phyloP scores from a whole-genome alignment of 2,888 invertebrate genomes.

The Caenorhabditis japonica region DNA sequence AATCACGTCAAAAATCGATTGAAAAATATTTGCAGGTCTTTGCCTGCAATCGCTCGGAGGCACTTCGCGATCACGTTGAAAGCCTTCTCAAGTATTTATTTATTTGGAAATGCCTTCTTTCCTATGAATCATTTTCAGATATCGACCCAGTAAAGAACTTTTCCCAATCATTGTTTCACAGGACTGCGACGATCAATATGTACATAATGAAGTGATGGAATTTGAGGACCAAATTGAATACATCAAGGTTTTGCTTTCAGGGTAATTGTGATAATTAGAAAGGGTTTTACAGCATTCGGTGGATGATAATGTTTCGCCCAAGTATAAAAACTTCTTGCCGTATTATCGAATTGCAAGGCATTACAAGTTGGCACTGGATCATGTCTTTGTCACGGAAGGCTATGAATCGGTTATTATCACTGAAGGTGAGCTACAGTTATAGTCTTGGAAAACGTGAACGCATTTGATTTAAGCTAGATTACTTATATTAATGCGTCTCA shows the following conservation, averaged over 20 bases:
- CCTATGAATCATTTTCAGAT: not conserved
- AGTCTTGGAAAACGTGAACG: not conserved
- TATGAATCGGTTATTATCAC: slow-evolving; percentile 92
- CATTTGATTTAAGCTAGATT: too few relatives aligned
- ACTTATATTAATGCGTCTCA: too few relatives aligned
- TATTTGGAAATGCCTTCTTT: not conserved
- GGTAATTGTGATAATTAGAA: not conserved
- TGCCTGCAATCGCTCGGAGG: slow-evolving; percentile 89
- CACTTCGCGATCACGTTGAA: slow-evolving; percentile 89
- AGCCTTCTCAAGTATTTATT: slow-evolving; percentile 88
- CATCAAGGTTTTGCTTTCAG: slow-evolving; percentile 66
- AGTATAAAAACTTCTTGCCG: slow-evolving; percentile 53
- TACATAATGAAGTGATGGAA: slow-evolving; percentile 86
- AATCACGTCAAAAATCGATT: too few relatives aligned
- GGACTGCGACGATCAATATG: slow-evolving; percentile 92
- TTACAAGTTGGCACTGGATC: slow-evolving; percentile 94
- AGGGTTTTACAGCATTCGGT: slow-evolving; percentile 62
- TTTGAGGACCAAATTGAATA: slow-evolving; percentile 82
- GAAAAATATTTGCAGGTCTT: slow-evolving; percentile 81
- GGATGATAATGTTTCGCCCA: slow-evolving; percentile 59
- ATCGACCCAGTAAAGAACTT: slow-evolving; percentile 80
- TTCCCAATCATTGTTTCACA: slow-evolving; percentile 96
- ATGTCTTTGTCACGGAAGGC: slow-evolving; percentile 85
- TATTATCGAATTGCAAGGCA: slow-evolving; percentile 82
- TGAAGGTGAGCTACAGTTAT: slow-evolving; percentile 83